Conservation (phyloP, 2,888 invertebrate species). For the Imbricaverruca yamaguchii region DNA sequence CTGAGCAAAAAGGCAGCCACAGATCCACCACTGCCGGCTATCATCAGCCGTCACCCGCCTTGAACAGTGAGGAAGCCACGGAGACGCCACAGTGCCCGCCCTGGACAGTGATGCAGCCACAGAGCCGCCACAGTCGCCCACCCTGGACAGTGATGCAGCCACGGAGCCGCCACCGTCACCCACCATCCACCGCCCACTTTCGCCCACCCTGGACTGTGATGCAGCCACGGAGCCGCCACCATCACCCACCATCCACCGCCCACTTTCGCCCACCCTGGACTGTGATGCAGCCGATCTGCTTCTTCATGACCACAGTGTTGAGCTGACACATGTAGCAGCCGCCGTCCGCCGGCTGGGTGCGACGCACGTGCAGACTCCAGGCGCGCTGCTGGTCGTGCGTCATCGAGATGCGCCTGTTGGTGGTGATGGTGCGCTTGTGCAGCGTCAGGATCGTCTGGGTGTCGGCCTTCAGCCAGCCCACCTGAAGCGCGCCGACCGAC, state of each 20-base stretch:
- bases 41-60: no score
- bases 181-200: no score
- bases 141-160: no score
- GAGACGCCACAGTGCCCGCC: no score
- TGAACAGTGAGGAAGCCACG: no score
- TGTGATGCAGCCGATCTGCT: constrained; percentile 77
- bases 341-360: constrained; percentile 69
- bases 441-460: constrained; percentile 84
- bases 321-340: constrained; percentile 91
- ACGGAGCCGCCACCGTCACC: no score
- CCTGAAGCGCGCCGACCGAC: constrained; percentile 47
- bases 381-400: constrained; percentile 72
- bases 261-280: constrained; percentile 55
- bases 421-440: constrained; percentile 73
- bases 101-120: no score
- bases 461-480: constrained; percentile 81
- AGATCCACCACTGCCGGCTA: no score
- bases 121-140: no score
- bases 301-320: constrained; percentile 78
- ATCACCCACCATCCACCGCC: no score
- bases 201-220: no score
- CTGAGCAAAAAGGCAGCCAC: no score
- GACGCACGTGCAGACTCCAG: constrained; percentile 77
- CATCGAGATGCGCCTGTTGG: constrained; percentile 72
- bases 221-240: constrained; percentile 43